Percentiles rank a stretch among this genome's conserved stretches.
Evolutionary conservation across 1,140 invertebrate species (phyloP).

Genomic region (Drosophila tsacasi): DNA sequence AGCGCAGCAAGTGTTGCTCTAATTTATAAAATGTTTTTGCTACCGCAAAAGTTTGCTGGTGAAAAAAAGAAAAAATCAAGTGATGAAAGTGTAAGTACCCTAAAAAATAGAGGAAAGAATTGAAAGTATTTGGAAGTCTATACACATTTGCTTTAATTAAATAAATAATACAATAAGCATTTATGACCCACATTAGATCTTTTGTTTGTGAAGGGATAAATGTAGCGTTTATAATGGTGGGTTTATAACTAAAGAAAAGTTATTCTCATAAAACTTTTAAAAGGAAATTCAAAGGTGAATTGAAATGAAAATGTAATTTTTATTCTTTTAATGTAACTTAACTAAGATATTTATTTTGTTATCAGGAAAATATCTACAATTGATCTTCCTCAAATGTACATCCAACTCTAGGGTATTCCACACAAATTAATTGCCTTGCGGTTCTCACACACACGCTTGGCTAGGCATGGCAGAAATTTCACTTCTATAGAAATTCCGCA

Average conservation of each 20-base stretch:
- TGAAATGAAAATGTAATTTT: neutral
- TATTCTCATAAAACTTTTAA: accelerated
- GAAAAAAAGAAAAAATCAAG: constrained; percentile 29
- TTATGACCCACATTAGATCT: neutral
- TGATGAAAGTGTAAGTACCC: constrained; percentile 36
- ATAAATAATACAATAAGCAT: neutral
- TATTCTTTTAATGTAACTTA: neutral
- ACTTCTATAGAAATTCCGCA: constrained; percentile 79
- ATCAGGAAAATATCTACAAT: neutral
- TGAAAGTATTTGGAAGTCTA: neutral
- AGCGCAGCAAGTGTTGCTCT: constrained; percentile 77
- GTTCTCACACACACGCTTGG: constrained; percentile 61
- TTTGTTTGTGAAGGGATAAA: neutral
- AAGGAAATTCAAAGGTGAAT: neutral
- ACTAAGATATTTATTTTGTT: neutral
- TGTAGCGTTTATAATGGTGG: neutral
- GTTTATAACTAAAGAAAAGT: neutral
- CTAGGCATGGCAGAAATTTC: constrained; percentile 71
- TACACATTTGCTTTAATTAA: neutral
- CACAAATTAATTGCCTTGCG: constrained; percentile 81
- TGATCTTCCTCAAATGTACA: neutral
- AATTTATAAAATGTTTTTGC: constrained; percentile 80
- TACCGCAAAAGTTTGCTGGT: constrained; percentile 50
- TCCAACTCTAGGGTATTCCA: constrained; percentile 49
- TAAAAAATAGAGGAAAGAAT: neutral